Evolutionary conservation across 2,113 vertebrate genomes (phyloP), one percentile per base, ranked within the genome.

Genomic region (Urocynchramus pylzowi): DNA sequence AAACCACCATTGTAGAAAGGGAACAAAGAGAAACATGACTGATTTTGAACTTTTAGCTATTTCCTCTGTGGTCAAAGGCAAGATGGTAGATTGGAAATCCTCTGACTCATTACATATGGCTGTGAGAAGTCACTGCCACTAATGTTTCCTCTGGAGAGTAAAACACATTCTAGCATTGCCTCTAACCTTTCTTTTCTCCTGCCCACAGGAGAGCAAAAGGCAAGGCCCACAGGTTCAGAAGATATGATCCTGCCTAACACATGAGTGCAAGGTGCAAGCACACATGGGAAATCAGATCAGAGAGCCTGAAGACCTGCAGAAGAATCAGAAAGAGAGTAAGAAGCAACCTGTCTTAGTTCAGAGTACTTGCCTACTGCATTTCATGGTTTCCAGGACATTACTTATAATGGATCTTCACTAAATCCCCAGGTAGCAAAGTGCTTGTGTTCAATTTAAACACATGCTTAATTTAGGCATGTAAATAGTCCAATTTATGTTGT

Each of bases 391-490:
- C n/a, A 64, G 52, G n/a, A 24, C 5, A 49, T 82, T 92, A 84
- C 16, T 61, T 75, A 20, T 7, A 78, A 68, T 3, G 1, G 27
- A 57, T 61, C 41, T 89, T 84, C 69, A 65, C 42, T 41, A 92
- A 93, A 87, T 89, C 56, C 65, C 87, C 57, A 87, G 77, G 69
- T 82, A 94, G 27, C 8, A 87, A 91, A 89, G 41, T 53, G 26
- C 20, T 87, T 91, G 41, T 82, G 10, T 49, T 89, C 49, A 79
- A 22, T 84, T 91, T 91, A 91, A 87, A 89, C 17, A 84, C 53
- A 64, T 49, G 37, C 45, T 96, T 94, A 79, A 79, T 87, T 91
- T 84, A 89, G 69, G 22, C 74, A 65, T 77, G 20, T 59, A 86
- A 94, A 80, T 73, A 79, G 35, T 73, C 53, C 77, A 82, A 53